Base-by-base conservation (phyloP, 2,113 vertebrate genomes). In the Plecotus auritus region DNA sequence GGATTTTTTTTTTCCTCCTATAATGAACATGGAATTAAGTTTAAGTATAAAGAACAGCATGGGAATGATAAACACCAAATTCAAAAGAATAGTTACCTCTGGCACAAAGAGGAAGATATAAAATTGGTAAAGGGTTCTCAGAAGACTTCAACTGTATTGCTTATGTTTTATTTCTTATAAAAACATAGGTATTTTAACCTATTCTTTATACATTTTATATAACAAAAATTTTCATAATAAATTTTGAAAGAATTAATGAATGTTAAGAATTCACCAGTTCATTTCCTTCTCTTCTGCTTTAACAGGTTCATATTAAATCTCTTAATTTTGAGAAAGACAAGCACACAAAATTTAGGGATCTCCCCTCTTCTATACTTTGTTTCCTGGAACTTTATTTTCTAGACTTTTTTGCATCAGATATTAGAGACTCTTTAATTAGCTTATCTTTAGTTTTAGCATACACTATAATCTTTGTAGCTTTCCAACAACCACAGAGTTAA, bases 271-370 rank as follows among this genome's bases (percentile, higher is more conserved):
- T 84, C 7, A 30, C 18, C 76, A 30, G 2, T 76, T 94, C 45
- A 23, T 97, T 97, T 96, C 91, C 92, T 91, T 37, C 56, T 95
- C 93, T 91, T 97, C 93, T 98, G 95, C 72, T 94, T 96, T 85
- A 88, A 40, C 28, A 54, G n/a, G 13, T 20, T 93, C 80, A 70
- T 61, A 82, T 54, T 54, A 96, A 92, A 87, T 89, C 28, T 81
- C 22, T 74, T 59, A 86, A 76, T 92, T 96, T 91, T 90, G 47
- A 89, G 59, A 85, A 87, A 93, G 54, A 86, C 88, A 97, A 92
- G 80, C 83, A 97, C 95, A 45, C 49, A 88, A 95, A 49, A 16
- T 83, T 59, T 78, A 84, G 93, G 87, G 90, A 97, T 97, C 23
- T 97, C 93, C 93, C 88, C 78, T 97, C 85, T 96, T 95, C 47